These are phyloP conservation scores for Caerostris extrusa DNA, from an alignment of 1,140 invertebrate genomes.

Conservation along the genomic window DNA sequence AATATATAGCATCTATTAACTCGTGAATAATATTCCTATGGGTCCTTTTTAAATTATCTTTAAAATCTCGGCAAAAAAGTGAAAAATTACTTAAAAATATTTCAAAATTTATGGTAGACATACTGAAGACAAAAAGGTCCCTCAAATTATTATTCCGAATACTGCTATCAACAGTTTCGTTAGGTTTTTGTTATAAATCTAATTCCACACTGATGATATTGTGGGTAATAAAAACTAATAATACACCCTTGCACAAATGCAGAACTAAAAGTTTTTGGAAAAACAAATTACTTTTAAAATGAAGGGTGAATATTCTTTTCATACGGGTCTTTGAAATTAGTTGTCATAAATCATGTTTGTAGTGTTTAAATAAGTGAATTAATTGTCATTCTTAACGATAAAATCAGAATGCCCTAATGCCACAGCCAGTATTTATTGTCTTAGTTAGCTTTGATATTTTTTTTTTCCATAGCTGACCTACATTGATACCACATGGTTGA, in stretches of 20 bases:
- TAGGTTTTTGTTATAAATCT: conserved; percentile 50
- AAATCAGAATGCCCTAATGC: conserved; percentile 71
- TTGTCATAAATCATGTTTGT: too few relatives aligned
- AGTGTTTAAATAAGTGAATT: too few relatives aligned
- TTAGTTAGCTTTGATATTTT: conserved; percentile 34
- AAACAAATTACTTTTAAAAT: too few relatives aligned
- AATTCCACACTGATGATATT: conserved; percentile 44
- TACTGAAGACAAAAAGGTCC: conserved; percentile 71
- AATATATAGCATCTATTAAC: conserved; percentile 72
- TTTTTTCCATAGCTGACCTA: conserved; percentile 61
- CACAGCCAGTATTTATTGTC: conserved; percentile 73
- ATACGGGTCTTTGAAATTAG: too few relatives aligned
- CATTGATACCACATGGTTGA: conserved; percentile 71
- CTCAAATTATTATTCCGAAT: conserved; percentile 77
- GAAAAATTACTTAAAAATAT: background rate
- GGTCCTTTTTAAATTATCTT: conserved; percentile 65
- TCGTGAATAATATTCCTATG: conserved; percentile 76
- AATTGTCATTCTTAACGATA: background rate
- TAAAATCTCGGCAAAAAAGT: conserved; percentile 23
- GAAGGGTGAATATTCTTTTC: too few relatives aligned
- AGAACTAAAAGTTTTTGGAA: too few relatives aligned
- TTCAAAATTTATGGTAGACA: background rate
- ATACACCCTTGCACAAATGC: too few relatives aligned
- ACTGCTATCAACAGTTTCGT: conserved; percentile 48
- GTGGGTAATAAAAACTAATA: conserved; percentile 35